A percentile compares a stretch with the other conserved stretches of the same genome.
Conservation (phyloP, 1,140 invertebrate genomes). For the Stratiolaelaps scimitus region DNA sequence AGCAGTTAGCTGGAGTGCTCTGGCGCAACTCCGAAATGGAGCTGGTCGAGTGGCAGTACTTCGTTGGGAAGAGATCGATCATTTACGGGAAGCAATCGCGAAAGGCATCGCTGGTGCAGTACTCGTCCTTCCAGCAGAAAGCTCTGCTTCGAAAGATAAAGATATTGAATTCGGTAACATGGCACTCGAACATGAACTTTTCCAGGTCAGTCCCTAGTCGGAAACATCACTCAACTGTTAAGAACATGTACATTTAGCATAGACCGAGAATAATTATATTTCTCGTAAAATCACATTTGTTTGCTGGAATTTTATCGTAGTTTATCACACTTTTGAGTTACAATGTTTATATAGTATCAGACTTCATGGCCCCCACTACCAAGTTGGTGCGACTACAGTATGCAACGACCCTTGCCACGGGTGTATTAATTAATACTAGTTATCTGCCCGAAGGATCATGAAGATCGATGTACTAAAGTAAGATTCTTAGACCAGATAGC, state of each 20-base stretch:
- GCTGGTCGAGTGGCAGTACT: slow-evolving; percentile 5
- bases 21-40: slow-evolving; percentile 10
- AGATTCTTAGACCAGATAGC: too few relatives aligned
- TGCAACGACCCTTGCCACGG: too few relatives aligned
- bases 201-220: not conserved
- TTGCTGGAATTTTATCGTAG: too few relatives aligned
- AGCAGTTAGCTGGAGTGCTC: not conserved
- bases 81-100: not conserved
- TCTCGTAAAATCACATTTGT: too few relatives aligned
- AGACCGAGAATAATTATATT: too few relatives aligned
- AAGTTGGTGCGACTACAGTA: too few relatives aligned
- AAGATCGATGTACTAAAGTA: too few relatives aligned
- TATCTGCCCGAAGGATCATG: too few relatives aligned
- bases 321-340: too few relatives aligned
- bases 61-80: not conserved
- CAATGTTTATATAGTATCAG: too few relatives aligned
- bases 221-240: not conserved
- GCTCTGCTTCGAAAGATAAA: not conserved
- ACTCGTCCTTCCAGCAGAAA: slow-evolving; percentile 3
- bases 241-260: not conserved
- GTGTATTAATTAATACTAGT: too few relatives aligned
- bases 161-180: not conserved
- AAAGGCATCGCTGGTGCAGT: slow-evolving; percentile 6
- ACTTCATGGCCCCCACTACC: too few relatives aligned
- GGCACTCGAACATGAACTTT: not conserved